Evolutionary conservation across 2,888 invertebrate species (phyloP).

Genomic region (Drosophila percnosoma): DNA sequence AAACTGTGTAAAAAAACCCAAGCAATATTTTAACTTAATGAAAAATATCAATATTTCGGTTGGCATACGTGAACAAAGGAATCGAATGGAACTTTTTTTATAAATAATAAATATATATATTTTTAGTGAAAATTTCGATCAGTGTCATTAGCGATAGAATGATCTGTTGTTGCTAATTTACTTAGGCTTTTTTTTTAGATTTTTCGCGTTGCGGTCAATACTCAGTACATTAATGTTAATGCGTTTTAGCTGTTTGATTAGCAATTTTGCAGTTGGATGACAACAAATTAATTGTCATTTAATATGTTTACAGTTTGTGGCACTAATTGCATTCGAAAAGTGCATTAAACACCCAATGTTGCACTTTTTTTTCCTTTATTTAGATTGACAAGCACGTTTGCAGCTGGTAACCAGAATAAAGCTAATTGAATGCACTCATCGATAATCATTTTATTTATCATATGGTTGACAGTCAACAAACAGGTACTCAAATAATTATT

Average conservation of each 20-base stretch:
- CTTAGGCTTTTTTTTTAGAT: slow-evolving; percentile 3
- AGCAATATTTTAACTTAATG: not conserved
- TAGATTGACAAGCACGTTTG: slow-evolving; percentile 55
- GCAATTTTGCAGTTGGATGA: slow-evolving; percentile 67
- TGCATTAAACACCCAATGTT: slow-evolving; percentile 61
- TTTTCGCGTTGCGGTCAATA: slow-evolving; percentile 36
- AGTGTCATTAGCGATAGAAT: slow-evolving; percentile 13
- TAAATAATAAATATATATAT: not conserved
- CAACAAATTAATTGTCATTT: slow-evolving; percentile 75
- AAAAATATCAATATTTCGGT: not conserved
- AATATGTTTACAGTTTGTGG: slow-evolving; percentile 55
- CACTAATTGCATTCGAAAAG: slow-evolving; percentile 73
- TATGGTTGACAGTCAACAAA: not conserved
- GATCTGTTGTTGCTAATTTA: slow-evolving; percentile 22
- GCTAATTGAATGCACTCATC: slow-evolving; percentile 36
- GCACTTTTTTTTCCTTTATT: slow-evolving; percentile 25
- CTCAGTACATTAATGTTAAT: slow-evolving; percentile 64
- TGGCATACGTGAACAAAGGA: not conserved
- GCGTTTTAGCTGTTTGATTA: slow-evolving; percentile 70
- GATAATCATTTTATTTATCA: not conserved
- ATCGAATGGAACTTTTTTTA: not conserved
- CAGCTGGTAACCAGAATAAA: slow-evolving; percentile 18
- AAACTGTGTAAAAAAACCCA: not conserved
- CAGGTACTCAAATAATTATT: not conserved
- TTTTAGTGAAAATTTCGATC: not conserved